Evolutionary conservation across 2,113 vertebrate species (phyloP).

Genomic region (Procapra przewalskii): DNA sequence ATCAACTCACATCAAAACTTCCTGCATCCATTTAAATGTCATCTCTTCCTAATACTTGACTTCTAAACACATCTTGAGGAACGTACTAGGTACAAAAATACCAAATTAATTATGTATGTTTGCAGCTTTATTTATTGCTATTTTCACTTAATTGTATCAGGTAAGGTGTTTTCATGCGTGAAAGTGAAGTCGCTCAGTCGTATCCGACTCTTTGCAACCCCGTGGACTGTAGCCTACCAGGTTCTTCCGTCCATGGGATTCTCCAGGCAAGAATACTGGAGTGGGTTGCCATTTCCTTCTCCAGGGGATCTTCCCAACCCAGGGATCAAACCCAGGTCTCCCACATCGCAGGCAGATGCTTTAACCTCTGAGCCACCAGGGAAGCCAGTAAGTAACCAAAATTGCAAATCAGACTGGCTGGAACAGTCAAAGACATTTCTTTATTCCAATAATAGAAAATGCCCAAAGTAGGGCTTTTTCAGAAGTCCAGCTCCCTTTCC

Average conservation of each 20-base stretch:
- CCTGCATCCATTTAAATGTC: background rate
- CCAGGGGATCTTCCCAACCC: fast-evolving
- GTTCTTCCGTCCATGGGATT: background rate
- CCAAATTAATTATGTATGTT: background rate
- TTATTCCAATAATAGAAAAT: background rate
- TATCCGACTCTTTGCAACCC: fast-evolving
- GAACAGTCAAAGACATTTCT: background rate
- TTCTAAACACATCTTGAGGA: background rate
- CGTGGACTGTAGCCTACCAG: fast-evolving
- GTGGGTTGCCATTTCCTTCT: background rate
- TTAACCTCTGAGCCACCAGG: background rate
- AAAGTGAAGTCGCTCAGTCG: background rate
- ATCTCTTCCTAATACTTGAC: background rate
- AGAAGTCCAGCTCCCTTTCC: background rate
- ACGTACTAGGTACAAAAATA: background rate
- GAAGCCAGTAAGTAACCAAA: background rate
- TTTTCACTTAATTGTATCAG: background rate
- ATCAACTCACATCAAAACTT: background rate
- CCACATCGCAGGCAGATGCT: background rate
- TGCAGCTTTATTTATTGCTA: background rate
- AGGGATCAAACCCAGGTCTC: fast-evolving
- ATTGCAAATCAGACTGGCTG: background rate
- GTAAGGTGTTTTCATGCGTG: background rate
- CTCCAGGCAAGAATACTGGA: background rate
- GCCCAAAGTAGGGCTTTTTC: background rate